These are phyloP conservation scores for Cheilosia vulpina DNA, from an alignment of 2,888 invertebrate genomes.

Conservation along the genomic window DNA sequence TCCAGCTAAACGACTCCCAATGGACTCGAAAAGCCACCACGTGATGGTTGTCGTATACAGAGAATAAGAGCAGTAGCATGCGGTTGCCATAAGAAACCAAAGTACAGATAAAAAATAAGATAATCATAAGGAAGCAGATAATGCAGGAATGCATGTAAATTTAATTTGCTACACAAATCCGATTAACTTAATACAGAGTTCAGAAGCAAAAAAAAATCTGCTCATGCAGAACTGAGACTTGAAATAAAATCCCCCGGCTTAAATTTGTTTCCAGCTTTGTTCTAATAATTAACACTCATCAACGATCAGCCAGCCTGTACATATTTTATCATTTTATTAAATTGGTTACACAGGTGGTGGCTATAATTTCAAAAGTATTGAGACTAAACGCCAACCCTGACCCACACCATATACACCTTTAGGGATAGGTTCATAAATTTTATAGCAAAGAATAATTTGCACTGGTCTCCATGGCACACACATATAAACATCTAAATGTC, in stretches of 20 bases:
- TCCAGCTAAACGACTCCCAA: slow-evolving; percentile 34
- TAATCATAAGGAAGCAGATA: slow-evolving; percentile 3
- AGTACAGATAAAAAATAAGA: background rate
- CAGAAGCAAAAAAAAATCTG: background rate
- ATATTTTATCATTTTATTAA: background rate
- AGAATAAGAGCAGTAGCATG: background rate
- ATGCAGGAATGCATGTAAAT: slow-evolving; percentile 43
- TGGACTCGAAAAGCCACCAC: slow-evolving; percentile 40
- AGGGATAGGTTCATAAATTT: slow-evolving; percentile 27
- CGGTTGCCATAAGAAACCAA: slow-evolving; percentile 7
- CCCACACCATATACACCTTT: background rate
- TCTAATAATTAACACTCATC: background rate
- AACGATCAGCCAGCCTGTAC: background rate
- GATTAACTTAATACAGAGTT: slow-evolving; percentile 47
- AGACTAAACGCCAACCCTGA: slow-evolving; percentile 31
- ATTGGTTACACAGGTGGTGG: background rate
- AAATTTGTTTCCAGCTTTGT: slow-evolving; percentile 3
- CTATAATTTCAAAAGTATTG: slow-evolving; percentile 45
- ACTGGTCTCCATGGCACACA: background rate
- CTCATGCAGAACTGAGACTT: slow-evolving; percentile 5
- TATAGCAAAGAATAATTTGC: slow-evolving; percentile 16
- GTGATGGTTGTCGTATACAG: background rate
- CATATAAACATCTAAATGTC: slow-evolving; percentile 15
- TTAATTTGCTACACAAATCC: slow-evolving; percentile 58
- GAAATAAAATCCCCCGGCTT: background rate